phyloP scores from a whole-genome alignment of 92 coral and sea anemone species.

The Palythoa grandis region DNA sequence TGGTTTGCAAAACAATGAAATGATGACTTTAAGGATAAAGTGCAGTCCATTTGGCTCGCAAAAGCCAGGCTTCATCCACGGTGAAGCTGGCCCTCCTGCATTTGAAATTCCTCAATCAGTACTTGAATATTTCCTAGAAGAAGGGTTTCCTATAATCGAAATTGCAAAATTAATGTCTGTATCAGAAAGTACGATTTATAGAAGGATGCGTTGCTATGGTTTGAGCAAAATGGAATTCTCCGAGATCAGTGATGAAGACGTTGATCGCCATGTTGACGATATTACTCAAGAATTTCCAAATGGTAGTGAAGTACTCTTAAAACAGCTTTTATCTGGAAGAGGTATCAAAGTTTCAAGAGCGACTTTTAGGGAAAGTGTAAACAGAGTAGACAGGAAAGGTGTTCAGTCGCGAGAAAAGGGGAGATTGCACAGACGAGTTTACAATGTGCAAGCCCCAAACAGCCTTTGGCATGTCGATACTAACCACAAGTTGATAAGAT shows the following conservation, averaged over 20 bases:
- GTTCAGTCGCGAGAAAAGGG: constrained; percentile 23
- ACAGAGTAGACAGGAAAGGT: constrained; percentile 39
- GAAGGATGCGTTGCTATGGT: too few relatives aligned
- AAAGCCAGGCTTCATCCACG: constrained; percentile 6
- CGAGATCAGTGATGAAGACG: too few relatives aligned
- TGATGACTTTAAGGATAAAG: too few relatives aligned
- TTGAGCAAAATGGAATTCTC: too few relatives aligned
- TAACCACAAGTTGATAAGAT: constrained; percentile 49
- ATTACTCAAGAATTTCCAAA: not conserved
- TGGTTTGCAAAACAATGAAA: too few relatives aligned
- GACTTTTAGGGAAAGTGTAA: constrained; percentile 31
- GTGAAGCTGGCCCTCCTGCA: constrained; percentile 54
- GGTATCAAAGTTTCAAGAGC: constrained; percentile 49
- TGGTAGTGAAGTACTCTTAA: constrained; percentile 47
- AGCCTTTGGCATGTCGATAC: constrained; percentile 47
- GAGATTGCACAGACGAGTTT: constrained; percentile 48
- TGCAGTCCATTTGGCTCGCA: constrained; percentile 9
- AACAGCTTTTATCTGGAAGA: constrained; percentile 43
- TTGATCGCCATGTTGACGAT: too few relatives aligned
- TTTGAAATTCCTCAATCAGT: not conserved
- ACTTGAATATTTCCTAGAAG: too few relatives aligned
- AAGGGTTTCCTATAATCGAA: too few relatives aligned
- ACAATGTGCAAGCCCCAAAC: constrained; percentile 34
- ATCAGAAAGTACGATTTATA: too few relatives aligned
- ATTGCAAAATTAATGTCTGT: too few relatives aligned